Conservation (phyloP, 2,888 invertebrate genomes). For the Melitaea athalia region DNA sequence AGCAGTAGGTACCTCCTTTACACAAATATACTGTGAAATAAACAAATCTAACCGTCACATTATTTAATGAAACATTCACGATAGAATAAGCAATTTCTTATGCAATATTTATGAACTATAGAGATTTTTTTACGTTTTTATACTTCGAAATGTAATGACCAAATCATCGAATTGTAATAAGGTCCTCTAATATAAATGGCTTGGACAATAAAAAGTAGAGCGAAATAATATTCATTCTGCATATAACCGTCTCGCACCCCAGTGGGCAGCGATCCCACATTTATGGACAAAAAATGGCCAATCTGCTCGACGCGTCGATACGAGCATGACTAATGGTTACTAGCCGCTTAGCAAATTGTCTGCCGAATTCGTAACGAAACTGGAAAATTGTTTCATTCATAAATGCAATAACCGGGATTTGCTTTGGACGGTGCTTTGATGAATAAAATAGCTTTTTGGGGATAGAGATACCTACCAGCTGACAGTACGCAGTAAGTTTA, state of each 20-base stretch:
- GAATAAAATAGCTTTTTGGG: constrained; percentile 65
- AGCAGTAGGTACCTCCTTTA: constrained; percentile 14
- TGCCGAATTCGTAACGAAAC: constrained; percentile 70
- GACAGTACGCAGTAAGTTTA: constrained; percentile 47
- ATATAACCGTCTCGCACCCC: constrained; percentile 50
- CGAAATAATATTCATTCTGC: constrained; percentile 17
- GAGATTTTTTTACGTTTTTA: constrained; percentile 35
- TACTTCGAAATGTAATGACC: constrained; percentile 31
- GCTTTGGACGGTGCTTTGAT: constrained; percentile 63
- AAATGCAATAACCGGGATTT: constrained; percentile 73
- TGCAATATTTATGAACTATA: constrained; percentile 32
- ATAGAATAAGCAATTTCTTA: constrained; percentile 24
- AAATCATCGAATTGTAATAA: constrained; percentile 44
- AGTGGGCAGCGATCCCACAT: constrained; percentile 56
- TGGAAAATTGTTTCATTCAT: constrained; percentile 81
- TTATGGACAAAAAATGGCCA: constrained; percentile 74
- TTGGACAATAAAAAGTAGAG: constrained; percentile 2
- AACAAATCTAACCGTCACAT: constrained; percentile 33
- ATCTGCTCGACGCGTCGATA: constrained; percentile 69
- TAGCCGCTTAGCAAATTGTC: constrained; percentile 74
- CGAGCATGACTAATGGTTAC: constrained; percentile 74
- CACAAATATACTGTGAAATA: constrained; percentile 29
- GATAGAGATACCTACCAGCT: constrained; percentile 65
- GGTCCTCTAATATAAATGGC: constrained; percentile 6
- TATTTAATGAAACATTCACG: constrained; percentile 35